phyloP scores from a whole-genome alignment of 2,888 invertebrate genomes.

The Scaeva pyrastri region DNA sequence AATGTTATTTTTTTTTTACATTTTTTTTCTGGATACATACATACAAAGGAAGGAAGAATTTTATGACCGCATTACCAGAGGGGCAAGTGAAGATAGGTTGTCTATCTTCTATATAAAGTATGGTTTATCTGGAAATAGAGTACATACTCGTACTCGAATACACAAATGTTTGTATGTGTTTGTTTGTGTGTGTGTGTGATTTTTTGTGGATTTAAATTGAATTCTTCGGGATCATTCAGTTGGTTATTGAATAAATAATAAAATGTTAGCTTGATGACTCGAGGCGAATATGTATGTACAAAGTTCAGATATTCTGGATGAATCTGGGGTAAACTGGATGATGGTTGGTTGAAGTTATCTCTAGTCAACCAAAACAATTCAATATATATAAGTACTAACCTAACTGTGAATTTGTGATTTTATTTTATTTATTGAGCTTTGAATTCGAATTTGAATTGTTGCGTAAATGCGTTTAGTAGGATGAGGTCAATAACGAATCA shows the following conservation, averaged over 20 bases:
- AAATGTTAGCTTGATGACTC: slow-evolving; percentile 22
- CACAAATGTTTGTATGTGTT: slow-evolving; percentile 1
- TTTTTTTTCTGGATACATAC: neutral
- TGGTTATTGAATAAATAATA: slow-evolving; percentile 37
- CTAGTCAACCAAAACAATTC: neutral
- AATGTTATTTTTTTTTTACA: neutral
- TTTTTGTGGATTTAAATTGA: slow-evolving; percentile 39
- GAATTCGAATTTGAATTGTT: neutral
- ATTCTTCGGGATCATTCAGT: slow-evolving; percentile 23
- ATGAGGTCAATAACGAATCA: neutral
- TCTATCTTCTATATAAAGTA: neutral
- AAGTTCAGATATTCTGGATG: neutral
- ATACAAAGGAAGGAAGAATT: slow-evolving; percentile 7
- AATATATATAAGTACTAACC: too few relatives aligned
- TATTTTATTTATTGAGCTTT: slow-evolving; percentile 1
- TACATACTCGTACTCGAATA: neutral
- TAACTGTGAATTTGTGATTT: neutral
- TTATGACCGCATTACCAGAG: slow-evolving; percentile 18
- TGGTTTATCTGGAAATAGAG: neutral
- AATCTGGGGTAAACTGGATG: neutral
- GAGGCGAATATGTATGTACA: neutral
- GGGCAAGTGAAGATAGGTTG: too few relatives aligned
- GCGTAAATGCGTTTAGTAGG: too few relatives aligned
- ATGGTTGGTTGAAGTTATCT: neutral
- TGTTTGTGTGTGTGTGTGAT: slow-evolving; percentile 2